Evolutionary conservation across 1,140 invertebrate genomes (phyloP), one percentile per base, ranked within the genome.

Genomic region (Zaprionus camerounensis): DNA sequence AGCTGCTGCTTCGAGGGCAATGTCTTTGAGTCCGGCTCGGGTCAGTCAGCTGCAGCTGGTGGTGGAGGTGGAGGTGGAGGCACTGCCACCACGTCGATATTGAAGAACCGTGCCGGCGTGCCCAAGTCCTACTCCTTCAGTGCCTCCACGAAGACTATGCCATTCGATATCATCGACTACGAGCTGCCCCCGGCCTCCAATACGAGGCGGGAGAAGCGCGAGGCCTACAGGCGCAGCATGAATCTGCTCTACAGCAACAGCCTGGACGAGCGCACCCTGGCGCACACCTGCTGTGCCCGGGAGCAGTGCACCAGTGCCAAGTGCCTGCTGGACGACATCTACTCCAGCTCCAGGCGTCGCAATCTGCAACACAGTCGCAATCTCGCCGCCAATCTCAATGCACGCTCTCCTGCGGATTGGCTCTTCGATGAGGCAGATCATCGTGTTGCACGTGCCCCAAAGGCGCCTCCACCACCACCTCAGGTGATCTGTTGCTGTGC

Each of bases 61-160:
- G 70, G 11, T 57, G 69, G 56, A 1, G 59, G 20, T 0, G 57
- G 36, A 0, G 57, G 1, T 22, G 20, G 20, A 22, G 20, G 69
- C 3, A 53, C 71, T 17, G 20, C 73, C 0, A 57, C 77, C 28
- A 91, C 91, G 5, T 92, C 88, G 11, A 91, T 92, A 46, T 44
- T 92, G 13, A 92, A 92, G 59, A 91, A 92, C 55, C 82, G 88
- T 9, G 46, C 76, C 3, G 87, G 91, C 15, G 91, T 93, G 55
- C 92, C 92, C 57, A 93, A 93, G 64, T 93, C 92, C 0, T 92
- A 92, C 64, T 92, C 92, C 15, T 93, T 93, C 12, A 91, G 91
- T 67, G 91, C 84, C 55, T 81, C 80, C 22, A 82, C 91, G 20
- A 92, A 92, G 76, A 92, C 91, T 9, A 92, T 90, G 69, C 91